Base-by-base conservation (phyloP, 2,797 vertebrate genomes). In the Megalops cyprinoides region DNA sequence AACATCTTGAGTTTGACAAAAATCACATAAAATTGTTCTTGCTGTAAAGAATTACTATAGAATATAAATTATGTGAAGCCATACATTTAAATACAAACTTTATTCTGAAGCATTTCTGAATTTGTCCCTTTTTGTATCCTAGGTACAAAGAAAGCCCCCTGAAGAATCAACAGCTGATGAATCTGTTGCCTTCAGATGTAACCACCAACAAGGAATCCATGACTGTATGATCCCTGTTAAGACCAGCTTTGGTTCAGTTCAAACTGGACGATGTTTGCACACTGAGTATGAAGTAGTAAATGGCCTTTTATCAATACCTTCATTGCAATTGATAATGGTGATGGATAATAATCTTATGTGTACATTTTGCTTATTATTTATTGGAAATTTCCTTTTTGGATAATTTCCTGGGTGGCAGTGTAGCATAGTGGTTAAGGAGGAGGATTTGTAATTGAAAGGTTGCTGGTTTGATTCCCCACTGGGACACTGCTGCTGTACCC, bases 91-190 rank as follows among this genome's bases (percentile, higher is more conserved):
- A 48, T 48, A n/a, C n/a, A 10, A 48, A 48, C 46, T 10, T 58
- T 79, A 8, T 18, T 42, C n/a, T 25, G n/a, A n/a, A n/a, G n/a
- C n/a, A n/a, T n/a, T n/a, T n/a, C 25, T 80, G 28, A 62, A 28
- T 56, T 31, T 65, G 62, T 71, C 44, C 20, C 53, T 58, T 1
- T 81, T 9, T 82, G 8, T 76, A 65, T 55, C 80, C 31, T 80
- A 93, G 93, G 84, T 87, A 87, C 83, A 90, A 89, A 76, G 62
- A 73, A 37, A 76, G 37, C 0, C 8, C 37, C 0, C 10, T 69
- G 60, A 83, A 84, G 55, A 86, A 55, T 62, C 79, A 76, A 23
- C 87, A 89, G 84, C 58, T 84, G 42, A 62, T 84, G 49, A 86
- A 84, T 78, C 81, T 86, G 39, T 73, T 91, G 39, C 78, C 85